These are phyloP conservation scores for Rhagologus leucostigma DNA, from an alignment of 2,113 vertebrate species.

Conservation along the genomic window DNA sequence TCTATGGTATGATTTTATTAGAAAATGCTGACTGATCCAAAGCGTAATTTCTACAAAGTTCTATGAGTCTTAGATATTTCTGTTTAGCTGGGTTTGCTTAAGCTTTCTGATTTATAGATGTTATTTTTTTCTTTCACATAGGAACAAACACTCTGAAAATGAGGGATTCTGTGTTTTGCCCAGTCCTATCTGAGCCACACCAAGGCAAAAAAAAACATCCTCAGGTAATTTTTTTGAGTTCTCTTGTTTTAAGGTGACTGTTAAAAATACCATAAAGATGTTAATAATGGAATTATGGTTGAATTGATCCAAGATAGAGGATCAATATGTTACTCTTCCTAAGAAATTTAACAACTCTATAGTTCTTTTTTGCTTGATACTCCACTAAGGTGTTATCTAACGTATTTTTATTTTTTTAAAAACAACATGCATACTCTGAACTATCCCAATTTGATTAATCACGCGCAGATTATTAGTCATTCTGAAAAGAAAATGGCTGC, in stretches of 20 bases:
- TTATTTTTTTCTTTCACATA: background rate
- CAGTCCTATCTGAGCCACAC: background rate
- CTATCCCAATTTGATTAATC: conserved; percentile 4
- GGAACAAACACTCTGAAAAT: background rate
- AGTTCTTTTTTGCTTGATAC: background rate
- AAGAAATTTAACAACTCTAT: background rate
- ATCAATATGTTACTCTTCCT: background rate
- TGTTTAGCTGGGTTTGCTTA: background rate
- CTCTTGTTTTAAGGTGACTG: background rate
- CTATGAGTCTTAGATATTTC: background rate
- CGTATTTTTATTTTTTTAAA: background rate
- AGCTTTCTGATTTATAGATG: background rate
- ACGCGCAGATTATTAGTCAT: conserved; percentile 7
- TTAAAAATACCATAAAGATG: conserved; percentile 18
- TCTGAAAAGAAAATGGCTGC: conserved; percentile 21
- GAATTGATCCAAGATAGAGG: background rate
- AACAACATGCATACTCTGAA: background rate
- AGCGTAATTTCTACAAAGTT: background rate
- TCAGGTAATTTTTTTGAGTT: conserved; percentile 38
- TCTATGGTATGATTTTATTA: background rate
- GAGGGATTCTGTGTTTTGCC: background rate
- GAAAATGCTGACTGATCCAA: background rate
- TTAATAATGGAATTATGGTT: conserved; percentile 20
- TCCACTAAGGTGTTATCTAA: background rate
- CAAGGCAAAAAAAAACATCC: background rate